These are phyloP conservation scores for Hanleya hanleyi DNA, from an alignment of 2,888 invertebrate species.

Conservation along the genomic window DNA sequence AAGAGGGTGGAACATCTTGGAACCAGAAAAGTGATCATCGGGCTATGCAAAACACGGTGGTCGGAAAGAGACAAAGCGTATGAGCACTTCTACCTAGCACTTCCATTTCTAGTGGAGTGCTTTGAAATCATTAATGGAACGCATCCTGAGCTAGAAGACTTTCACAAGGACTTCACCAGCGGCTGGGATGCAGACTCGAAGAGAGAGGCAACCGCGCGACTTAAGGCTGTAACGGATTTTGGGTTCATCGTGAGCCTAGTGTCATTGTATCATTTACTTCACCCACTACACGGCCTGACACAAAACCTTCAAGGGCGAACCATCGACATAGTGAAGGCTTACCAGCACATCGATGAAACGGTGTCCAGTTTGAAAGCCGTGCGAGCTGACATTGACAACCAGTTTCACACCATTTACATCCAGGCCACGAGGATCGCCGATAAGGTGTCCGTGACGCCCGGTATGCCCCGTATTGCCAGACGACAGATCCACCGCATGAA, in stretches of 20 bases:
- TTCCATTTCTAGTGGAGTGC: slow-evolving; percentile 17
- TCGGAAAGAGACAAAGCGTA: slow-evolving; percentile 17
- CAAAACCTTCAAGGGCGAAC: slow-evolving; percentile 11
- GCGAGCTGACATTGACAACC: slow-evolving; percentile 8
- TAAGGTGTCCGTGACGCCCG: neutral
- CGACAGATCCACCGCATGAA: neutral
- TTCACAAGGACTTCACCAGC: neutral
- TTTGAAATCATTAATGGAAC: slow-evolving; percentile 17
- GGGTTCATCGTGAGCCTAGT: slow-evolving; percentile 14
- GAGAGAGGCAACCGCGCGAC: neutral
- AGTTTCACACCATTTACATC: slow-evolving; percentile 11
- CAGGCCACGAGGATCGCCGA: neutral
- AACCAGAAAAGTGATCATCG: slow-evolving; percentile 9
- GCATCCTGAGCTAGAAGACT: slow-evolving; percentile 5
- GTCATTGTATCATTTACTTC: slow-evolving; percentile 13
- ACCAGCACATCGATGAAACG: neutral
- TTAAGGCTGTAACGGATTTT: slow-evolving; percentile 11
- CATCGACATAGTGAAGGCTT: slow-evolving; percentile 11
- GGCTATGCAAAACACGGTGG: slow-evolving; percentile 20
- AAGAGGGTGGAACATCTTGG: neutral
- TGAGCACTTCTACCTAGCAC: slow-evolving; percentile 16
- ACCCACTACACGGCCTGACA: slow-evolving; percentile 9
- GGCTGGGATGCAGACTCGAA: slow-evolving; percentile 11
- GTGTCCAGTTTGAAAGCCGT: neutral
- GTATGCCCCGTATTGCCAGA: neutral